Conservation (phyloP, 2,797 vertebrate genomes). For the Ptychobarbus kaznakovi region DNA sequence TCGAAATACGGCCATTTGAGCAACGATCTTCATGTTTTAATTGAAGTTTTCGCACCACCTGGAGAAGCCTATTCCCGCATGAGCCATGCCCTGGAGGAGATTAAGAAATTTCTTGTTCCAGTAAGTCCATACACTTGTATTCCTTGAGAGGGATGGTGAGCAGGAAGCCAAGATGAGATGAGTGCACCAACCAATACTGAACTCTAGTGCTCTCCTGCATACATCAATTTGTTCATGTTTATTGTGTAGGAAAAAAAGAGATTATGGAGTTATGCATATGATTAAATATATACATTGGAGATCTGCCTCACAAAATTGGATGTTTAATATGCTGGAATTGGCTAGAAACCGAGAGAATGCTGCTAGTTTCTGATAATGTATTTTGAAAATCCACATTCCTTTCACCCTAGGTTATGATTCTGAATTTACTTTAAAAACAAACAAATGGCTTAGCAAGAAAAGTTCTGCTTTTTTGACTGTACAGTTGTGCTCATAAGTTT, state of each 20-base stretch:
- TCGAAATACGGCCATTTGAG: conserved; percentile 96
- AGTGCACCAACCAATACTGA: conserved; percentile 26
- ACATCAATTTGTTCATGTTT: conserved; percentile 44
- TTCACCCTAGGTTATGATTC: background rate
- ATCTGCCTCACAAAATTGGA: background rate
- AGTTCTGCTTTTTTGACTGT: background rate
- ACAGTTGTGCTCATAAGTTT: too few species aligned
- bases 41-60: conserved; percentile 98
- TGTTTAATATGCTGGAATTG: background rate
- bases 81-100: conserved; percentile 99
- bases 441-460: too few species aligned
- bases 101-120: conserved; percentile 98
- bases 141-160: conserved; percentile 50
- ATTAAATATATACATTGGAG: conserved; percentile 41
- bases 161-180: conserved; percentile 32
- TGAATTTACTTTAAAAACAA: background rate
- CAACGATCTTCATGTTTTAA: conserved; percentile 98
- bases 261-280: conserved; percentile 43
- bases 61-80: conserved; percentile 99
- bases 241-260: conserved; percentile 38
- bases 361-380: background rate
- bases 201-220: conserved; percentile 32
- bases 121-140: conserved; percentile 82
- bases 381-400: background rate
- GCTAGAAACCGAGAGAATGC: background rate